These are phyloP conservation scores for Agrenia bidenticulata DNA, from an alignment of 2,888 invertebrate genomes.

Conservation along the genomic window DNA sequence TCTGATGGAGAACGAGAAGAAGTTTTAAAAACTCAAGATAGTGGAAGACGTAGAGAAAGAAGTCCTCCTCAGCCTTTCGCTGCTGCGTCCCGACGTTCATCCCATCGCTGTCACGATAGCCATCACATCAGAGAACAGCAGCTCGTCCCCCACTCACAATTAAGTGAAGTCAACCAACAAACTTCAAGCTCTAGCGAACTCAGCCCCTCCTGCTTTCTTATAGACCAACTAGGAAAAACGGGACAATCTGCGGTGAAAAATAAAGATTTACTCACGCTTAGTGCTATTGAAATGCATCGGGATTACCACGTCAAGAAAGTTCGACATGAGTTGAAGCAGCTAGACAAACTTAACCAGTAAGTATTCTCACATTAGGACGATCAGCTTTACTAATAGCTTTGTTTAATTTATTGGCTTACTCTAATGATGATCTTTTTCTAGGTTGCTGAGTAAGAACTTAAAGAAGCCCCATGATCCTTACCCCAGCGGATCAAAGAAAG, in stretches of 20 bases:
- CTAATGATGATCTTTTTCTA: no score
- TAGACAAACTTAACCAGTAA: slow-evolving; percentile 31
- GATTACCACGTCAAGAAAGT: slow-evolving; percentile 33
- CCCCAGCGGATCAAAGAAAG: no score
- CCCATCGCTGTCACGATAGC: neutral
- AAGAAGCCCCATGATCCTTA: no score
- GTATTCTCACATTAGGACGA: slow-evolving; percentile 6
- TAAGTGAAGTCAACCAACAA: neutral
- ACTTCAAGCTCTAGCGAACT: slow-evolving; percentile 28
- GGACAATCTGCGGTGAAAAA: slow-evolving; percentile 7
- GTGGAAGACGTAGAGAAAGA: neutral
- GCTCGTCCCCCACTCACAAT: neutral
- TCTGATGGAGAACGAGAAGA: neutral
- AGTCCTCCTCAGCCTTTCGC: slow-evolving; percentile 6
- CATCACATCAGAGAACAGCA: slow-evolving; percentile 7
- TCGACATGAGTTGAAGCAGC: slow-evolving; percentile 22
- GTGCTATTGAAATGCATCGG: slow-evolving; percentile 30
- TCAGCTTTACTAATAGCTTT: neutral
- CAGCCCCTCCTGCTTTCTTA: slow-evolving; percentile 29
- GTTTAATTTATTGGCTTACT: no score
- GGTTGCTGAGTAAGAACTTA: neutral
- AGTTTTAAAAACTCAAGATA: neutral
- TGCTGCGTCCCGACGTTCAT: neutral
- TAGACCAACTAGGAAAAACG: slow-evolving; percentile 25
- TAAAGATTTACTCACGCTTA: slow-evolving; percentile 6